Base-by-base conservation (phyloP, 1,140 invertebrate genomes). In the Odontomachus brunneus region DNA sequence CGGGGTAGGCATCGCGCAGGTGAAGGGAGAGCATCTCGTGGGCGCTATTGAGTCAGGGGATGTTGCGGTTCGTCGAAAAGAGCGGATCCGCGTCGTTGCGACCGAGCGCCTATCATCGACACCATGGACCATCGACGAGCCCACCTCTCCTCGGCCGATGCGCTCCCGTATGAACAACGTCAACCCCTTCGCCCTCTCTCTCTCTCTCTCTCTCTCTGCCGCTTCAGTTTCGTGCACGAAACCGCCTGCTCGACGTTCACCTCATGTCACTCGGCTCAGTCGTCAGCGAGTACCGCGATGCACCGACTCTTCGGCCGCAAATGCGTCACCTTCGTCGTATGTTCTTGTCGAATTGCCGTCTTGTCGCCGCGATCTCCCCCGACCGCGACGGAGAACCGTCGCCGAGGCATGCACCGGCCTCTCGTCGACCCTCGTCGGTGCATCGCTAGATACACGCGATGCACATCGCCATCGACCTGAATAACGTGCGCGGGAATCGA, bases 291-390 rank as follows among this genome's bases (percentile, higher is more conserved):
- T 60, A 51, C 60, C 81, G 87, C 90, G 89, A 92, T 93, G 92
- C 91, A 90, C 63, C 92, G 92, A 67, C 87, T 92, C 63, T 93
- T 93, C 62, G 88, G 84, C 69, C 88, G 92, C 65, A 93, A 92
- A 90, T 87, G 87, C 84, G 91, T 92, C 88, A 89, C 85, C 62
- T 92, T 92, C 71, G 89, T 89, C 72, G 92, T 92, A 92, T 83
- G 91, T 93, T 87, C 59, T 80, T 69, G 82, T 51, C 51, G 19
- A 33, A 33, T 33, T 33, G 15, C 55, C 51, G 24, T n/a, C n/a
- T n/a, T n/a, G 15, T n/a, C 67, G 81, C 51, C 62, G 12, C 12
- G 14, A 60, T 11, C 5, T 33, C 38, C 38, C 38, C 5, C 29
- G 5, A 7, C 38, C 38, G 29, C 3, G 4, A 0, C 38, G 38